Conservation (phyloP, 2,888 invertebrate genomes). For the Lasioglossum zephyrum region DNA sequence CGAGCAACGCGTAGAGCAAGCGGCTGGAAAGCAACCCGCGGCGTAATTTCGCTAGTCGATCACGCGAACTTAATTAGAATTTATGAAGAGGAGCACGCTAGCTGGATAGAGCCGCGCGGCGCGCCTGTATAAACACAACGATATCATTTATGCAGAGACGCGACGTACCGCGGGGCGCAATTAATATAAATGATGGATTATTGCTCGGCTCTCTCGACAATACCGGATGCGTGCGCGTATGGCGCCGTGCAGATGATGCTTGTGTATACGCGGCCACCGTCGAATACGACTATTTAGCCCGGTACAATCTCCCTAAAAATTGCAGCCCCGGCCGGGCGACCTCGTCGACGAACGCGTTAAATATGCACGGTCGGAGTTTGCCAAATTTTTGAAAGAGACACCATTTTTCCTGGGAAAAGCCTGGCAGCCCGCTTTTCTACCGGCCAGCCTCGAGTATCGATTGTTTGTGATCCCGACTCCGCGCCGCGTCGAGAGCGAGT, state of each 20-base stretch:
- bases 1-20: neutral
- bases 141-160: slow-evolving; percentile 77
- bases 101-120: slow-evolving; percentile 59
- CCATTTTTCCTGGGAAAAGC: neutral
- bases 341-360: slow-evolving; percentile 20
- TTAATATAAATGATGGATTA: slow-evolving; percentile 83
- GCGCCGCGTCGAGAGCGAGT: neutral
- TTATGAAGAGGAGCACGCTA: slow-evolving; percentile 77
- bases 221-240: slow-evolving; percentile 71
- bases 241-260: slow-evolving; percentile 47
- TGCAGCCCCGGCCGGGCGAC: slow-evolving; percentile 1
- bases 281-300: slow-evolving; percentile 56
- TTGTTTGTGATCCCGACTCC: neutral
- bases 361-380: slow-evolving; percentile 17
- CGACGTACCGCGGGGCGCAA: slow-evolving; percentile 78
- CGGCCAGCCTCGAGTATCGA: slow-evolving; percentile 10
- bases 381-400: slow-evolving; percentile 34
- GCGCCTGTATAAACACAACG: slow-evolving; percentile 75
- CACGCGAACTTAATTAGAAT: slow-evolving; percentile 81
- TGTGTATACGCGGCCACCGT: slow-evolving; percentile 33
- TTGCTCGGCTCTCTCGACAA: slow-evolving; percentile 69
- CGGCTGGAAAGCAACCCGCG: slow-evolving; percentile 37
- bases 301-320: slow-evolving; percentile 57
- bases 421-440: neutral
- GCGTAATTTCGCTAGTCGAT: slow-evolving; percentile 73